Evolutionary conservation across 2,113 vertebrate genomes (phyloP).

Genomic region (Mormyrus lacerda): DNA sequence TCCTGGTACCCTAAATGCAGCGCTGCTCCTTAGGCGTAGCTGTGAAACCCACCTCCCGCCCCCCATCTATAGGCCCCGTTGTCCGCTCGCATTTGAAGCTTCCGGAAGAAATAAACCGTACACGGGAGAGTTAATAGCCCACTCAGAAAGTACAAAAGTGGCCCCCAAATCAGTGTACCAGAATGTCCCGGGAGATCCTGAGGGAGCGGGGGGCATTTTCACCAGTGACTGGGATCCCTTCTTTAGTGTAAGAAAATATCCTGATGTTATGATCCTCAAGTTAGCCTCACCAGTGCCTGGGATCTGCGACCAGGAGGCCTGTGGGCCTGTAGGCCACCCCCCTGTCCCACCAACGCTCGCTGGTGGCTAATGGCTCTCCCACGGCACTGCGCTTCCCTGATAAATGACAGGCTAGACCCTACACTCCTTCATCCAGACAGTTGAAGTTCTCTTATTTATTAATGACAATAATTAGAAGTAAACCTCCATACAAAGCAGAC

Average conservation of each 20-base stretch:
- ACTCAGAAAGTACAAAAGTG: constrained; percentile 59
- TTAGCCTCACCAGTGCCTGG: not conserved
- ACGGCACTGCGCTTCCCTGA: constrained; percentile 45
- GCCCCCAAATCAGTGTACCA: constrained; percentile 60
- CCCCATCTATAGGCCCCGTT: not conserved
- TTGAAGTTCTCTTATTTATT: constrained; percentile 56
- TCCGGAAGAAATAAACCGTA: constrained; percentile 78
- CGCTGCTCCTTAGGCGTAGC: constrained; percentile 64
- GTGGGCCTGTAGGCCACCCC: not conserved
- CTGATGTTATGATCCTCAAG: not conserved
- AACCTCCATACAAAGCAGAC: constrained; percentile 54
- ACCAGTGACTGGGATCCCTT: not conserved
- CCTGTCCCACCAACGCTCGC: not conserved
- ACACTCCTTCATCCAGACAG: constrained; percentile 42
- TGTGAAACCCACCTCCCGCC: not conserved
- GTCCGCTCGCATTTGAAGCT: constrained; percentile 64
- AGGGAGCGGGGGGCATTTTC: constrained; percentile 22
- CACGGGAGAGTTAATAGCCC: constrained; percentile 64
- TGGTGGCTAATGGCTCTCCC: constrained; percentile 17
- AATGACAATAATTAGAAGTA: constrained; percentile 67
- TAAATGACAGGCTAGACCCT: constrained; percentile 46
- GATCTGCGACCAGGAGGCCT: too few species aligned
- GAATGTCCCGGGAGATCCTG: constrained; percentile 45
- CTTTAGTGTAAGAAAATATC: not conserved
- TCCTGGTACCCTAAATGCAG: constrained; percentile 76